These are phyloP conservation scores for Neelides sp. DNA, from an alignment of 1,140 invertebrate genomes.

Conservation along the genomic window DNA sequence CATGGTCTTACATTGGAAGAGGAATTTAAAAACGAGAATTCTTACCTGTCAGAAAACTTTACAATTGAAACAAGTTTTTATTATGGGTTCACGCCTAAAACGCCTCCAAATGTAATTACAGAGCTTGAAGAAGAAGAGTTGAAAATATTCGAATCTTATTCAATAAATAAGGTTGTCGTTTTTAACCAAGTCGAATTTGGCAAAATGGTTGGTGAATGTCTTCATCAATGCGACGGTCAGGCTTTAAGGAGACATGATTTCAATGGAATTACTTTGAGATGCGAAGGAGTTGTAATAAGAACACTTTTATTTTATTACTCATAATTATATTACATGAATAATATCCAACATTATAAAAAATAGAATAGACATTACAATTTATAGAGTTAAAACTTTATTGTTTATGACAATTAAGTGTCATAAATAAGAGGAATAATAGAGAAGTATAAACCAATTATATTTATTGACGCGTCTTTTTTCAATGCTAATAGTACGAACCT, in stretches of 20 bases:
- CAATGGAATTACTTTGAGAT: background rate
- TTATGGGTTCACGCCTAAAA: background rate
- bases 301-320: no score
- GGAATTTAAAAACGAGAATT: background rate
- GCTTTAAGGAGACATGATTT: background rate
- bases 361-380: background rate
- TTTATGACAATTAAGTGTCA: no score
- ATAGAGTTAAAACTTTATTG: no score
- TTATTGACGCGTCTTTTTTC: no score
- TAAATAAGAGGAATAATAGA: no score
- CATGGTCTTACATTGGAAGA: background rate
- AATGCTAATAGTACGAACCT: constrained; percentile 1
- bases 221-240: background rate
- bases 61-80: background rate
- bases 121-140: background rate
- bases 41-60: background rate
- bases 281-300: constrained; percentile 15
- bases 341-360: background rate
- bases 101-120: background rate
- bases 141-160: constrained; percentile 12
- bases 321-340: background rate
- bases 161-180: background rate
- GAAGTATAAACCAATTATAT: no score
- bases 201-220: background rate
- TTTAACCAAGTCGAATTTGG: background rate